Base-by-base conservation (phyloP, 2,797 vertebrate species). In the Nannoperca obscura region DNA sequence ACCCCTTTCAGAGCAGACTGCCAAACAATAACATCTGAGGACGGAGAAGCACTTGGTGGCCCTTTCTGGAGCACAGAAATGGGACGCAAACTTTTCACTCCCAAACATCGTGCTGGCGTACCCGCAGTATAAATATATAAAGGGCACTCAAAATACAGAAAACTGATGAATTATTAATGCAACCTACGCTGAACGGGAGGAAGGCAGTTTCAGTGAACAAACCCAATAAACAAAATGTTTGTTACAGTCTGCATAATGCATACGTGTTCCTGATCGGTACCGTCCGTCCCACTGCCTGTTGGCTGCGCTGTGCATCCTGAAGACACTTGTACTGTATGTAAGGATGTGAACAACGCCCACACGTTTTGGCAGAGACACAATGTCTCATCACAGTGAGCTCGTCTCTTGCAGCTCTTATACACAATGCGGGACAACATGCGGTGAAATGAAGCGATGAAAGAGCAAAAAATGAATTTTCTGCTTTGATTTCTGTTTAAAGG, bases 11-110 rank as follows among this genome's bases (percentile, higher is more conserved):
- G 76, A 86, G 71, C 74, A 12, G 80, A 47, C 69, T 60, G 67
- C 69, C 81, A 62, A 85, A 89, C 86, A 86, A 86, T 84, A 68
- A 60, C 3, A 24, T 86, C 63, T 63, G 81, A 69, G 59, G 78
- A 74, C 36, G 70, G 82, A 76, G 85, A 86, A 88, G 82, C 89
- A 77, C 79, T 85, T 63, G 82, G 88, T 89, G 84, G 86, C 36
- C 84, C 84, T 86, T 91, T 88, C 83, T 80, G 57, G 65, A 32
- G 60, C 73, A 60, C n/a, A 72, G 77, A 84, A 88, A 82, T 73
- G 75, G 77, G 65, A 76, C 15, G 4, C 47, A 71, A 89, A 80
- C 79, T 49, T 87, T 81, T 79, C 63, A 65, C 79, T 80, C 70
- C 40, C 47, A 49, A 80, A 58, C 73, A 78, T 76, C 78, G 63